Evolutionary conservation across 2,888 invertebrate genomes (phyloP), one percentile per base, ranked within the genome.

Genomic region (Drosophila histrio): DNA sequence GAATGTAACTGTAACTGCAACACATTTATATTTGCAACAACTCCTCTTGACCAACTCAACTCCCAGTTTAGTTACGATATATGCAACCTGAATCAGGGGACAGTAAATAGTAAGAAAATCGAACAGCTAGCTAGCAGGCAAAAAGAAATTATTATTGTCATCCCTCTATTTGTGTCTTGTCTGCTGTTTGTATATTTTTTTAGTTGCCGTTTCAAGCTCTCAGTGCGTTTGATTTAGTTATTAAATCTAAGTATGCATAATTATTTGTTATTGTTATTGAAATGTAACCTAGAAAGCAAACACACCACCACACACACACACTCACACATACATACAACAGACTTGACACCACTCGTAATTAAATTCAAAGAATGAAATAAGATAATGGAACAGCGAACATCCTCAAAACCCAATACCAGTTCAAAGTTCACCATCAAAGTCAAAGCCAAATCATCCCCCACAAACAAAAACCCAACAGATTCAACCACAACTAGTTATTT

Each of bases 261-360:
- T 85, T 85, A 87, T 89, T 90, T 90, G 90, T 88, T 82, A 87
- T 82, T 82, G 88, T 82, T 82, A 86, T 87, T 86, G 49, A 75
- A 79, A 73, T 76, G 53, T 73, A 64, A 73, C 38, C 41, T 65
- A 62, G 22, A 61, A 66, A 49, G 22, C 57, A 77, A 59, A 52
- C 62, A 56, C 47, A 15, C 11, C 21, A 58, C 47, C 56, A 56
- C 39, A 62, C 66, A 54, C 50, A 57, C n/a, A 24, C 26, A 54
- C 26, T 56, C 28, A 56, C 13, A 53, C 38, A 43, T 15, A 30
- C 41, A 44, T 28, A 32, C 28, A 24, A 74, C 60, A 80, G 59
- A 83, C 65, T 65, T 77, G 54, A 71, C 43, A 64, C 49, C 57
- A 32, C 53, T 71, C 39, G 47, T 44, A 72, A 41, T 52, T 32